Percentiles rank a stretch among this genome's conserved stretches.
Evolutionary conservation across 2,888 invertebrate genomes (phyloP).

Genomic region (Ormyrus labotus): DNA sequence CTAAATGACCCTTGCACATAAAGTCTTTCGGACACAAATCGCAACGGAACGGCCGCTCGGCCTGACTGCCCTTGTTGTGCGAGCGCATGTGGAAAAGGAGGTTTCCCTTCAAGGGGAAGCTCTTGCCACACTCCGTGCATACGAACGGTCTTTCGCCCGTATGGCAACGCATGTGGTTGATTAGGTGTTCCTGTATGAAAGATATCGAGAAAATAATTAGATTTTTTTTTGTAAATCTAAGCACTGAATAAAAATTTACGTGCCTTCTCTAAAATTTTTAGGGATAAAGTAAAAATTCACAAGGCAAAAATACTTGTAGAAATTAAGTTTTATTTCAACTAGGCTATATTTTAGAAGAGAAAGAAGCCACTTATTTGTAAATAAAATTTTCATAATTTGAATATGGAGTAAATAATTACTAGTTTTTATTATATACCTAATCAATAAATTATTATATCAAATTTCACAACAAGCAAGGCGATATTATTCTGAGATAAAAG

Average conservation of each 20-base stretch:
- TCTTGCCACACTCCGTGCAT: slow-evolving; percentile 91
- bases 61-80: slow-evolving; percentile 85
- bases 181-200: slow-evolving; percentile 79
- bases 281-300: too few species aligned
- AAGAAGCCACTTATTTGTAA: neutral
- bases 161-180: slow-evolving; percentile 87
- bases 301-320: too few species aligned
- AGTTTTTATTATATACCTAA: neutral
- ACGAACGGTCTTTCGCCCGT: slow-evolving; percentile 89
- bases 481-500: too few species aligned
- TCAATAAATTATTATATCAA: neutral
- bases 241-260: too few species aligned
- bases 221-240: too few species aligned
- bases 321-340: too few species aligned
- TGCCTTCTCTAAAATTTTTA: too few species aligned
- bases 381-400: neutral
- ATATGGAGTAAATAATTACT: neutral
- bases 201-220: too few species aligned
- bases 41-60: slow-evolving; percentile 84
- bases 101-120: slow-evolving; percentile 90
- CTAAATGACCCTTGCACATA: slow-evolving; percentile 91
- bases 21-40: slow-evolving; percentile 91
- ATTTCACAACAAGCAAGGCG: too few species aligned
- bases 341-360: too few species aligned
- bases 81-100: slow-evolving; percentile 91